A percentile compares a stretch with the other conserved stretches of the same genome.
Evolutionary conservation across 2,888 invertebrate genomes (phyloP).

Genomic region (Venusia cambrica): DNA sequence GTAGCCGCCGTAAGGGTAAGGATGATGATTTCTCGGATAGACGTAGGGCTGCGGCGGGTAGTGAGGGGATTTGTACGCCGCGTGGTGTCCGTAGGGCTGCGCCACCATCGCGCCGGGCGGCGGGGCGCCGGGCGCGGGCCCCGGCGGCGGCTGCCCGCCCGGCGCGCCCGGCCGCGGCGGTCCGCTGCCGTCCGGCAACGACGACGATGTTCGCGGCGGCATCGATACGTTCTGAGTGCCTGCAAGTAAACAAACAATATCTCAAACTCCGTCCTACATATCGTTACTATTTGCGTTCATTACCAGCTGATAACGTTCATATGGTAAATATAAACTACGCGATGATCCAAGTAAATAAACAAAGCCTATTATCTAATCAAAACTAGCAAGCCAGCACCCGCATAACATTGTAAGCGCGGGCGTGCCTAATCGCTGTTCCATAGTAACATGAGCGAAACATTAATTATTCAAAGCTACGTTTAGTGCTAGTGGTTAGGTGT

Average conservation of each 20-base stretch:
- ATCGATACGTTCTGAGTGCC: slow-evolving; percentile 97
- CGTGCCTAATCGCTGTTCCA: slow-evolving; percentile 28
- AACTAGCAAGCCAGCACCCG: slow-evolving; percentile 24
- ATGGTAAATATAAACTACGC: slow-evolving; percentile 6
- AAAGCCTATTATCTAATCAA: slow-evolving; percentile 19
- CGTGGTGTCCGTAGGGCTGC: slow-evolving; percentile 67
- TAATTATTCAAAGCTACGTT: slow-evolving; percentile 37
- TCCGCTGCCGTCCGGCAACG: slow-evolving; percentile 82
- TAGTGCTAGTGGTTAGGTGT: slow-evolving; percentile 41
- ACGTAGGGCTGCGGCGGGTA: slow-evolving; percentile 75
- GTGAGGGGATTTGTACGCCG: slow-evolving; percentile 66
- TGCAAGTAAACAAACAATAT: slow-evolving; percentile 53
- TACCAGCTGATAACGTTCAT: slow-evolving; percentile 8
- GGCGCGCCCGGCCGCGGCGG: slow-evolving; percentile 51
- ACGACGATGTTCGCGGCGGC: slow-evolving; percentile 96
- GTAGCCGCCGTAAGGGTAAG: slow-evolving; percentile 72
- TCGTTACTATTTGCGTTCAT: no score
- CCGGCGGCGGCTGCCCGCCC: slow-evolving; percentile 46
- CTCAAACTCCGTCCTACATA: neutral
- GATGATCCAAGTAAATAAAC: slow-evolving; percentile 20
- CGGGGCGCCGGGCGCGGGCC: slow-evolving; percentile 49
- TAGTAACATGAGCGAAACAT: slow-evolving; percentile 29
- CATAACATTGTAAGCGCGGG: slow-evolving; percentile 26
- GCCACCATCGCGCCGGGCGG: slow-evolving; percentile 66
- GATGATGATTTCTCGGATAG: slow-evolving; percentile 72